phyloP scores from a whole-genome alignment of 2,113 vertebrate genomes.

The Eudyptes chrysolophus region DNA sequence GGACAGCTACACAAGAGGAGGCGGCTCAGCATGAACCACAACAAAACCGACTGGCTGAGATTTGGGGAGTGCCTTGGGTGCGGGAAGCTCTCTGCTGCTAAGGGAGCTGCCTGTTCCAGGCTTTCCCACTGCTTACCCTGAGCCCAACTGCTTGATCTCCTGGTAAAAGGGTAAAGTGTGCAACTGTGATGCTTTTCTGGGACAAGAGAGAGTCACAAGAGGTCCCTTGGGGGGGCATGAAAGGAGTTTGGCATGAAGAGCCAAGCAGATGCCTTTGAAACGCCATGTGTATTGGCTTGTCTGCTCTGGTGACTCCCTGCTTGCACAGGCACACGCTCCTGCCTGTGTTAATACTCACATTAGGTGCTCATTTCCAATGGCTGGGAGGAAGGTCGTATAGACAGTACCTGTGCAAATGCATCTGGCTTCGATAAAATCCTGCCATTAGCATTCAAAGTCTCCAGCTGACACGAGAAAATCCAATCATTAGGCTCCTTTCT shows the following conservation, averaged over 20 bases:
- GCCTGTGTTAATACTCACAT: neutral
- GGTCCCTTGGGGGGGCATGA: neutral
- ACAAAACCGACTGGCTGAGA: neutral
- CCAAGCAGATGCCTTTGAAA: neutral
- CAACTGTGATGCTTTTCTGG: neutral
- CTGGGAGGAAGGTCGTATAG: neutral
- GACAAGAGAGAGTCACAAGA: neutral
- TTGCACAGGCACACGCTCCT: neutral
- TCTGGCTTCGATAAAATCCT: neutral
- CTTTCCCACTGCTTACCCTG: neutral
- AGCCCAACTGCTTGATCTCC: neutral
- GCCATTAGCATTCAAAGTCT: neutral
- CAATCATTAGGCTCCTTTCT: neutral
- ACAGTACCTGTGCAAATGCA: neutral
- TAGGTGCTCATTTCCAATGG: neutral
- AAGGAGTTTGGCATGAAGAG: neutral
- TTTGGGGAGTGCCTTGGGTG: neutral
- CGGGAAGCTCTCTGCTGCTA: constrained; percentile 8
- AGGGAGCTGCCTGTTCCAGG: neutral
- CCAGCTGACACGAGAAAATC: neutral
- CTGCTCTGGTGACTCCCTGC: neutral
- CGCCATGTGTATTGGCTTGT: neutral
- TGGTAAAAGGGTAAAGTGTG: neutral
- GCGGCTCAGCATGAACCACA: constrained; percentile 10
- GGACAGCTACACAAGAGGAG: neutral